Conservation (phyloP, 2,113 vertebrate genomes). For the Plotosus lineatus region DNA sequence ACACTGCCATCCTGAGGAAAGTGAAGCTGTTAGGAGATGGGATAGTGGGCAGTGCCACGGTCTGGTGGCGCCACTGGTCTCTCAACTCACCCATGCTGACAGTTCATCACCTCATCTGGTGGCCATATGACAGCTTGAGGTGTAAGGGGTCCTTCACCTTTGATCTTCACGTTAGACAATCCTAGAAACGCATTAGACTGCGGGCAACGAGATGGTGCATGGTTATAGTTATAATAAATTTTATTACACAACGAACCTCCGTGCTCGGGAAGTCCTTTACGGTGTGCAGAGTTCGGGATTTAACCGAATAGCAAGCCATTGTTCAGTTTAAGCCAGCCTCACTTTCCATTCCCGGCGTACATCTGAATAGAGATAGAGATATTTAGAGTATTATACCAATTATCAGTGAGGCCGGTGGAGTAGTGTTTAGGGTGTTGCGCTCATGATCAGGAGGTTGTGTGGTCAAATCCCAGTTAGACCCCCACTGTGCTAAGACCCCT, state of each 20-base stretch:
- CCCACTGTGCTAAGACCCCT: no score
- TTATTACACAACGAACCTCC: not conserved
- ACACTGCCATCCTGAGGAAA: slow-evolving; percentile 23
- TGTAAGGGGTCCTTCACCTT: slow-evolving; percentile 30
- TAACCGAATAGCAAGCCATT: not conserved
- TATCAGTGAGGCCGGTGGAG: no score
- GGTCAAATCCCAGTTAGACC: no score
- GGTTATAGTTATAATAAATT: not conserved
- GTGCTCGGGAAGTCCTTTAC: not conserved
- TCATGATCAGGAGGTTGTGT: no score
- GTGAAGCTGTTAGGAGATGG: slow-evolving; percentile 40
- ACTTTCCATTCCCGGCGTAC: not conserved
- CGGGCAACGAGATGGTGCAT: not conserved
- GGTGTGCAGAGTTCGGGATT: not conserved
- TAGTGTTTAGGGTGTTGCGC: no score
- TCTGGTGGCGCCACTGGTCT: slow-evolving; percentile 47
- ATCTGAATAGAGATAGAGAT: not conserved
- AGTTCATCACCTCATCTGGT: slow-evolving; percentile 23
- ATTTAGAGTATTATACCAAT: no score
- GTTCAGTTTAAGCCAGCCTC: not conserved
- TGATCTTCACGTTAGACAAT: not conserved
- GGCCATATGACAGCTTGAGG: slow-evolving; percentile 31
- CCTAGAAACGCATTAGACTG: not conserved
- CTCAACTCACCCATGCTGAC: slow-evolving; percentile 39
- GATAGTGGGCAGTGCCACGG: not conserved